phyloP scores from a whole-genome alignment of 2,113 vertebrate species.

The Peromyscus maniculatus region DNA sequence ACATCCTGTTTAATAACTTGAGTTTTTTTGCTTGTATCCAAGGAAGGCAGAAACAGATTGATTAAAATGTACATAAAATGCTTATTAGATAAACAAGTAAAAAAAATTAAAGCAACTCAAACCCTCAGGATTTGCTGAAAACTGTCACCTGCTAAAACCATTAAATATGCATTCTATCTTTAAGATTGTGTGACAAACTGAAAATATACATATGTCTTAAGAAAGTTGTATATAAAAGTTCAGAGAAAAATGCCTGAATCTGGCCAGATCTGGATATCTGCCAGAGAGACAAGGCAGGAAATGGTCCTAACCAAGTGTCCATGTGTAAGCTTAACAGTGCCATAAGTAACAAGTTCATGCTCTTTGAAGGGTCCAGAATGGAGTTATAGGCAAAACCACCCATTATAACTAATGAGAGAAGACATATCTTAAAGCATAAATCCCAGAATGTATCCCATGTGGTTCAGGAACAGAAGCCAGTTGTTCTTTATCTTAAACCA shows the following conservation, averaged over 20 bases:
- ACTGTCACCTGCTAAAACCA: background rate
- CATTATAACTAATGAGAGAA: background rate
- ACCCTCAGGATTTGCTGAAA: background rate
- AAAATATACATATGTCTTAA: background rate
- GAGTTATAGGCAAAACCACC: background rate
- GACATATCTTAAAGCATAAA: background rate
- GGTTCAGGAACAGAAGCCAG: background rate
- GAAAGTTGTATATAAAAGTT: background rate
- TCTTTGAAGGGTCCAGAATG: background rate
- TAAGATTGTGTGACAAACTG: background rate
- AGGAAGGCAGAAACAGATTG: background rate
- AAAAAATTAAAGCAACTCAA: background rate
- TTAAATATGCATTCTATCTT: background rate
- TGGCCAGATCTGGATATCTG: background rate
- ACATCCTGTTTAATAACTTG: background rate
- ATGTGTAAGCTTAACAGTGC: background rate
- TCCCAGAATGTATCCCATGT: background rate
- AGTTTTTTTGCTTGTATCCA: slow-evolving; percentile 40
- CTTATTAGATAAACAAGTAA: background rate
- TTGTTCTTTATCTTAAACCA: background rate
- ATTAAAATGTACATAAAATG: slow-evolving; percentile 21
- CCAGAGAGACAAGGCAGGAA: background rate
- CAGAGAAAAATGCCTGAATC: background rate
- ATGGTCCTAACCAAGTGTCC: background rate
- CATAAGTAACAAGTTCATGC: background rate